Base-by-base conservation (phyloP, 2,797 vertebrate genomes). In the Syndactyla subalaris region DNA sequence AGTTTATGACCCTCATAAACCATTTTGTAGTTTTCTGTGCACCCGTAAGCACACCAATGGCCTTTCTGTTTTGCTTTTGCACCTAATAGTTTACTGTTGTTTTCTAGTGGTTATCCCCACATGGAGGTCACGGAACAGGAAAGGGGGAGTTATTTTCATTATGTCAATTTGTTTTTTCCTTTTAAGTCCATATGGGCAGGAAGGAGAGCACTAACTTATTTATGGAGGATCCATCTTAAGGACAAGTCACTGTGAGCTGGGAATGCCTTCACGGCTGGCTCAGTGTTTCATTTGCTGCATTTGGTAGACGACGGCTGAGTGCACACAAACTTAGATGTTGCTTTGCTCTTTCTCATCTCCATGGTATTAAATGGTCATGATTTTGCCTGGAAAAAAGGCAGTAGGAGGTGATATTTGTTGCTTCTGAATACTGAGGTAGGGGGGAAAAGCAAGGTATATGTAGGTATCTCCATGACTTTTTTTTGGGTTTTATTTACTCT, bases 221-320 rank as follows among this genome's bases (percentile, higher is more conserved):
- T 97, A 86, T 79, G 67, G 94, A 96, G 94, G 83, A 96, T 97
- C 85, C 86, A 57, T 98, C 96, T 96, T 96, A 91, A 89, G 79
- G 89, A 92, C 67, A 80, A 88, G 93, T 88, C 89, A 83, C 71
- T 97, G 71, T 59, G 90, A 83, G 87, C 88, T 97, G 89, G 93
- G 96, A 96, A 89, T 68, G 71, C 87, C 95, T 93, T 97, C 38
- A 21, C 66, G 83, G 83, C 86, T 93, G 61, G 48, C 75, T 86
- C 41, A 46, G 84, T 73, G 70, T 96, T 97, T 95, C 82, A 57
- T 95, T 96, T 97, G 73, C 80, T 96, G 95, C 84, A 72, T 95
- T 95, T 91, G 72, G 88, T 97, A 95, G 89, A 95, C 96, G 85
- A 88, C 93, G 85, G 46, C 80, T 1, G 22, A 68, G 24, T 88